These are phyloP conservation scores for Microctonus aethiopoides DNA, from an alignment of 2,888 invertebrate genomes.

Conservation along the genomic window DNA sequence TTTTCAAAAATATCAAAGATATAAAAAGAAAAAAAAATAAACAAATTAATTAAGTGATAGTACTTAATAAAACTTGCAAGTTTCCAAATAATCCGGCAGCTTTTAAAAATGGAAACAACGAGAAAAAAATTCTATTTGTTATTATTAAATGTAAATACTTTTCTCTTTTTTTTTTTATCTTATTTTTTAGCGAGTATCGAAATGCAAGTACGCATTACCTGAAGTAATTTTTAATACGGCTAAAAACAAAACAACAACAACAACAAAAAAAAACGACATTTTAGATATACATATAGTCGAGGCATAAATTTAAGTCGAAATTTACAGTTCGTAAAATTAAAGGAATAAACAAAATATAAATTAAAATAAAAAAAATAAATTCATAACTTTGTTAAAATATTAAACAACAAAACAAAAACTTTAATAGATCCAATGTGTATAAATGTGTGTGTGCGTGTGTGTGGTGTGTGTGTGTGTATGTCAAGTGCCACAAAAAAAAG, in stretches of 20 bases:
- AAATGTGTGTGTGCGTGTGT: too few species aligned
- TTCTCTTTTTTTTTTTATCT: constrained; percentile 20
- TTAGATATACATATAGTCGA: constrained; percentile 35
- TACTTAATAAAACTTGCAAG: constrained; percentile 19
- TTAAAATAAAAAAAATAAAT: constrained; percentile 27
- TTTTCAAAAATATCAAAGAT: too few species aligned
- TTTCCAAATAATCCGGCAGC: constrained; percentile 34
- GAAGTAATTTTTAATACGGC: constrained; percentile 43
- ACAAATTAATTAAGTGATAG: not conserved
- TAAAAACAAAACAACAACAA: constrained; percentile 18
- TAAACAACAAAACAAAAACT: constrained; percentile 2
- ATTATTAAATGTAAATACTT: constrained; percentile 20
- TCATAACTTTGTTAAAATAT: not conserved
- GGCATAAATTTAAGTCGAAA: constrained; percentile 17
- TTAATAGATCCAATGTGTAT: constrained; percentile 25
- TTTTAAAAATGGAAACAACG: constrained; percentile 7
- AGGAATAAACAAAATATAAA: constrained; percentile 5
- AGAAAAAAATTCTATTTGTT: not conserved
- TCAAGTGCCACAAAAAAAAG: constrained; percentile 50
- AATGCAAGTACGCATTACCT: constrained; percentile 41
- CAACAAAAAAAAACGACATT: constrained; percentile 34
- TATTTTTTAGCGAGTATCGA: constrained; percentile 41
- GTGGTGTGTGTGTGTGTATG: constrained; percentile 42
- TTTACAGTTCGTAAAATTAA: constrained; percentile 22
- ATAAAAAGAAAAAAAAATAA: not conserved